Evolutionary conservation across 2,888 invertebrate species (phyloP), one percentile per base, ranked within the genome.

Genomic region (Sycophila texana): DNA sequence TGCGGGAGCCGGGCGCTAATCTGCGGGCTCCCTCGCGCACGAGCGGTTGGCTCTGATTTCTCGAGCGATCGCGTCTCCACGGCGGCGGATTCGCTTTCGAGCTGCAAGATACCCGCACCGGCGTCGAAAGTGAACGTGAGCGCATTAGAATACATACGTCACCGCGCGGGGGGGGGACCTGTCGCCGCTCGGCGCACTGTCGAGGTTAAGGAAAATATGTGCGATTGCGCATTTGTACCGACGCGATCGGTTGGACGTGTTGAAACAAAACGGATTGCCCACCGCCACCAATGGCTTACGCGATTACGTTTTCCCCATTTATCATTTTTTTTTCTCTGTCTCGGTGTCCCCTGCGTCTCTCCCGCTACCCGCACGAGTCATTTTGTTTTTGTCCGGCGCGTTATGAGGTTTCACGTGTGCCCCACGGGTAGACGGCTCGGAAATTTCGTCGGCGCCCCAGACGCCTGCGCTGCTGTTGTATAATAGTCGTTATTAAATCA

Each of bases 81-180:
- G n/a, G 63, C 63, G 81, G 79, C 81, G 79, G 78, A 82, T 84
- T 82, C 81, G 77, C 82, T 82, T 82, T 82, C 81, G 68, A 76
- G 71, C 53, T n/a, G 26, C 53, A 14, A 49, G 4, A 57, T 4
- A 30, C 57, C 47, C 72, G 68, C 58, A 18, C 39, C 70, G 26
- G 60, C 73, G 74, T 66, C 80, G 85, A 85, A 84, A 85, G 85
- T 85, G 84, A 85, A 84, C 60, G 84, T 82, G 82, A 83, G 82
- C 79, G 81, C 78, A 83, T 85, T 83, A 82, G 84, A 85, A 84
- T 83, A 83, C 68, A 82, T 80, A 81, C 55, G 74, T 10, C 39
- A 55, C 20, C 3, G 30, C 14, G 30, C 20, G 18, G 1, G 30
- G 71, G 74, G 78, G 74, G 73, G 77, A 77, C 73, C 77, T 79